Conservation (phyloP, 2,113 vertebrate genomes). For the Dasyornis broadbenti region DNA sequence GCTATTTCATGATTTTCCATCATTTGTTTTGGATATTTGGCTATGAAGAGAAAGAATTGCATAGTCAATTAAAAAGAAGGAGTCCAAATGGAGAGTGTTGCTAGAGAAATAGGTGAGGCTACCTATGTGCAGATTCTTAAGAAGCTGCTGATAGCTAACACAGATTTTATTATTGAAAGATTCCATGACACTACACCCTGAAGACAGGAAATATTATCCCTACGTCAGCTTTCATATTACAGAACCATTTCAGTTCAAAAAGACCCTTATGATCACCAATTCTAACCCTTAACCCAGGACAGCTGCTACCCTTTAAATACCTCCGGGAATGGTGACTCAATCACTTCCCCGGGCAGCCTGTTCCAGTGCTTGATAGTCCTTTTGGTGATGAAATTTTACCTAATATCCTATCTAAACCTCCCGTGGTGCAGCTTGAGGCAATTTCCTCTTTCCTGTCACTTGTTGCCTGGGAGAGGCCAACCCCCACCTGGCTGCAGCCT, state of each 20-base stretch:
- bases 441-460: background rate
- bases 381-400: background rate
- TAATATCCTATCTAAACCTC: background rate
- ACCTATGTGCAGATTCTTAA: background rate
- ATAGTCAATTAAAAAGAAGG: background rate
- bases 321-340: background rate
- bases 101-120: background rate
- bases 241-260: background rate
- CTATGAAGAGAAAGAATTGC: background rate
- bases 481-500: background rate
- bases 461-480: background rate
- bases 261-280: fast-evolving
- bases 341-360: background rate
- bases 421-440: fast-evolving
- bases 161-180: background rate
- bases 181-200: background rate
- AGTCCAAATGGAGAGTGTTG: background rate
- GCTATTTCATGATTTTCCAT: background rate
- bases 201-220: background rate
- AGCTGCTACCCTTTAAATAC: background rate
- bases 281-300: background rate
- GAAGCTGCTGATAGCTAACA: background rate
- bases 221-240: background rate
- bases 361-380: background rate
- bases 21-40: background rate